A percentile compares a stretch with the other conserved stretches of the same genome.
Evolutionary conservation across 2,113 vertebrate genomes (phyloP).

Genomic region (Entelurus aequoreus): DNA sequence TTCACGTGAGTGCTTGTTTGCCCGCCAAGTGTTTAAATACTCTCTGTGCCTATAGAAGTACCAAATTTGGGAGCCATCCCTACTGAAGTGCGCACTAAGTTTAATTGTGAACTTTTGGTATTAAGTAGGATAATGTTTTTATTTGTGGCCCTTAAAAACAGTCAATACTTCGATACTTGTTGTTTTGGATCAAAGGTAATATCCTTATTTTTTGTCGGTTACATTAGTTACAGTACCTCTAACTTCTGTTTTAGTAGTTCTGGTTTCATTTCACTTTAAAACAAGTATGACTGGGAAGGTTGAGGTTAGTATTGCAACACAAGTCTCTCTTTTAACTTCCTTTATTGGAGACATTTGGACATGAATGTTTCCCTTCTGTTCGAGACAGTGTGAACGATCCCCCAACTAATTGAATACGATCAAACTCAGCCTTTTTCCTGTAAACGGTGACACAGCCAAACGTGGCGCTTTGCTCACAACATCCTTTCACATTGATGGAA

Average conservation of each 20-base stretch:
- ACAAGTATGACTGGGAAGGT: background rate
- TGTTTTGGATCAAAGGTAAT: slow-evolving; percentile 14
- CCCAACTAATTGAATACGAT: slow-evolving; percentile 2
- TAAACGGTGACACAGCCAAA: slow-evolving; percentile 14
- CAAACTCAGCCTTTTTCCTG: slow-evolving; percentile 14
- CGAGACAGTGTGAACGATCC: background rate
- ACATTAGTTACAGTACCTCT: background rate
- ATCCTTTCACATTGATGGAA: slow-evolving; percentile 36
- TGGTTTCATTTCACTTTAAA: slow-evolving; percentile 29
- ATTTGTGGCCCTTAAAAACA: slow-evolving; percentile 10
- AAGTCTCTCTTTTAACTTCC: background rate
- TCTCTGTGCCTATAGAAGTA: too few relatives aligned
- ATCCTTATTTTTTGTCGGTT: slow-evolving; percentile 5
- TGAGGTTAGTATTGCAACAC: background rate
- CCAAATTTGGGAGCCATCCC: too few relatives aligned
- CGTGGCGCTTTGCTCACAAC: slow-evolving; percentile 24
- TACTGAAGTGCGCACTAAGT: too few relatives aligned
- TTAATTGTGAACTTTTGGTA: too few relatives aligned
- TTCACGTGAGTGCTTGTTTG: too few relatives aligned
- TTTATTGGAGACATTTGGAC: slow-evolving; percentile 3
- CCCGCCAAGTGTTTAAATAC: too few relatives aligned
- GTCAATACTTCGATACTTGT: slow-evolving; percentile 29
- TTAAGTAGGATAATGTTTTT: slow-evolving; percentile 12
- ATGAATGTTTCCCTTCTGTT: background rate
- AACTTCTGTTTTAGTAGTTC: slow-evolving; percentile 19